Evolutionary conservation across 1,140 invertebrate genomes (phyloP), one percentile per base, ranked within the genome.

Genomic region (Drosophila arizonae): DNA sequence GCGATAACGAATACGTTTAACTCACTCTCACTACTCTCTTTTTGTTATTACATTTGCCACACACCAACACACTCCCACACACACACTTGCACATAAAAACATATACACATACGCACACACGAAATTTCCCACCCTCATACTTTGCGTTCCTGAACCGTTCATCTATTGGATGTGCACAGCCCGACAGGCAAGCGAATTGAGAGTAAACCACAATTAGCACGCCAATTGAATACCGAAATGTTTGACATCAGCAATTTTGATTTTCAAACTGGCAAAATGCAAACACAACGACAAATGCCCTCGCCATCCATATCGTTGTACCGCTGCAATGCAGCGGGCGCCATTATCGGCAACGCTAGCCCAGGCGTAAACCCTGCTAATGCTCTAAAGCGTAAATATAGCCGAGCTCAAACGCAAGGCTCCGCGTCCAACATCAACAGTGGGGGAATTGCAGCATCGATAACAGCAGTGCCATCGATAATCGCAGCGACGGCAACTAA

Each of bases 221-320:
- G 95, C 77, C 94, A 95, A 91, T 93, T 97, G 56, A 96, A 96
- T 84, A 95, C 96, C 91, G 93, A 94, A 80, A 93, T 70, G 63
- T 81, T 96, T 92, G 96, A 97, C 93, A 93, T 97, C 39, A 94
- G 95, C 77, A 94, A 95, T 81, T 97, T 97, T 93, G 96, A 97
- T 93, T 97, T 95, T 92, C 94, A 95, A 81, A 94, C 95, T 79
- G 96, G 96, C 76, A 96, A 95, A 93, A 94, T 96, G 79, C 95
- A 90, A 43, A 64, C 75, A 39, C 79, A 81, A 46, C 77, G 79
- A 36, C 76, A 84, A 51, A 93, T 91, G 90, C 81, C 86, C 9
- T 79, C 90, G 46, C 90, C 90, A 21, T 91, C 90, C 9, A 91
- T 91, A 56, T 91, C 90, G 6, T 61, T 91, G 1, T 90, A 90